Conservation (phyloP, 2,888 invertebrate genomes). For the Leucophenga maculata region DNA sequence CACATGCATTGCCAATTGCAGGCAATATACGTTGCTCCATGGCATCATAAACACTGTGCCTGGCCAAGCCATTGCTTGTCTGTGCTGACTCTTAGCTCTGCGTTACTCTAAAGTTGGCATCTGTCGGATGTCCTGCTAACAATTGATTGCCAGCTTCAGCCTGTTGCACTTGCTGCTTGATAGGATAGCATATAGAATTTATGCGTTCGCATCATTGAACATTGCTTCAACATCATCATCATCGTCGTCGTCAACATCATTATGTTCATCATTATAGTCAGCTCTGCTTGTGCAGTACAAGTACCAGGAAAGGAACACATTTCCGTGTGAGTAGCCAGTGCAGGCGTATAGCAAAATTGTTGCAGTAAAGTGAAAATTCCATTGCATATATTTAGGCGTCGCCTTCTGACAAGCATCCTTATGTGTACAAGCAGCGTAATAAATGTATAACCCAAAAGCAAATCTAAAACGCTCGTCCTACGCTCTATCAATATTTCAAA, state of each 20-base stretch:
- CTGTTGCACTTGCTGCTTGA: neutral
- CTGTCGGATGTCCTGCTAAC: neutral
- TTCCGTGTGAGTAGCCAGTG: neutral
- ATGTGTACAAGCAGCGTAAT: neutral
- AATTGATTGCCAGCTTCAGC: too few species aligned
- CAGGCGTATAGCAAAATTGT: neutral
- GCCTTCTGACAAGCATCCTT: neutral
- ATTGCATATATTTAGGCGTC: conserved; percentile 4
- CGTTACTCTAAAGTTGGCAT: neutral
- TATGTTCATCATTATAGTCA: neutral
- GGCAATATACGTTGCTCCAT: neutral
- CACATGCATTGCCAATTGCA: neutral
- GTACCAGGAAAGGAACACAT: neutral
- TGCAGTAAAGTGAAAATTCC: neutral
- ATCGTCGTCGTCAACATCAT: neutral
- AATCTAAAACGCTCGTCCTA: neutral
- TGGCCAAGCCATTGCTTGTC: neutral
- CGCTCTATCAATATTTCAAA: neutral
- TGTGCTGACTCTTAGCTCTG: neutral
- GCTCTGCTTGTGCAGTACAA: too few species aligned
- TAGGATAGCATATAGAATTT: conserved; percentile 1
- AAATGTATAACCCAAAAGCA: too few species aligned
- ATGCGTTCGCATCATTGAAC: conserved; percentile 13
- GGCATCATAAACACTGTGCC: neutral
- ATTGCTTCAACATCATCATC: conserved; percentile 9